phyloP scores from a whole-genome alignment of 2,888 invertebrate species.

The Tetanocera ferruginea region DNA sequence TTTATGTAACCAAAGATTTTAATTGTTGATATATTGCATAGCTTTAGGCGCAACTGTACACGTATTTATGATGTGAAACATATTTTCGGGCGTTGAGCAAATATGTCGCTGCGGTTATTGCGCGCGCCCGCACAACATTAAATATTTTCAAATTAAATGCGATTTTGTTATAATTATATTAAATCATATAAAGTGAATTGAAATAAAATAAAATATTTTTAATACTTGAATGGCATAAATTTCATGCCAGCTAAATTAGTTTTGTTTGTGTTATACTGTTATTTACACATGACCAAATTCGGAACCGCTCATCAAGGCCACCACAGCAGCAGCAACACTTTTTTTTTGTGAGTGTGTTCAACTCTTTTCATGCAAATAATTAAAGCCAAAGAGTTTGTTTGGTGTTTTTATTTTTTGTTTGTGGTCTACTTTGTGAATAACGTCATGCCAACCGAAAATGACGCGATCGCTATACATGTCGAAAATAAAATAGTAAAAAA shows the following conservation, averaged over 20 bases:
- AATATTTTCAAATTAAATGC: neutral
- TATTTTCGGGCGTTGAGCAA: neutral
- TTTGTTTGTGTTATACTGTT: neutral
- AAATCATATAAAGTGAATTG: too few species aligned
- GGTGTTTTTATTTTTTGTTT: too few species aligned
- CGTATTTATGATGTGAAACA: neutral
- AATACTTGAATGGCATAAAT: too few species aligned
- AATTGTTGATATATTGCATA: conserved; percentile 13
- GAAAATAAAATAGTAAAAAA: neutral
- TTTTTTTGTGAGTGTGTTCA: too few species aligned
- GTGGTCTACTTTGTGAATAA: neutral
- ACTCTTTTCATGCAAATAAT: too few species aligned
- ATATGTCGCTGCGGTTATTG: neutral
- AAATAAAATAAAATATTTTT: too few species aligned
- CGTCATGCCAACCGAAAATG: neutral
- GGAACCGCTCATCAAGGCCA: neutral
- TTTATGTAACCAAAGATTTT: conserved; percentile 15
- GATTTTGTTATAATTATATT: too few species aligned
- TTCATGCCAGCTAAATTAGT: neutral
- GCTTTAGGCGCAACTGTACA: neutral
- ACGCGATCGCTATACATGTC: neutral
- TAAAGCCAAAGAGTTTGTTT: too few species aligned
- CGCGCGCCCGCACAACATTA: neutral
- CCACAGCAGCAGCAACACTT: neutral
- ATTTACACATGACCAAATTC: neutral